Evolutionary conservation across 2,888 invertebrate species (phyloP).

Genomic region (Morpho deidamia): DNA sequence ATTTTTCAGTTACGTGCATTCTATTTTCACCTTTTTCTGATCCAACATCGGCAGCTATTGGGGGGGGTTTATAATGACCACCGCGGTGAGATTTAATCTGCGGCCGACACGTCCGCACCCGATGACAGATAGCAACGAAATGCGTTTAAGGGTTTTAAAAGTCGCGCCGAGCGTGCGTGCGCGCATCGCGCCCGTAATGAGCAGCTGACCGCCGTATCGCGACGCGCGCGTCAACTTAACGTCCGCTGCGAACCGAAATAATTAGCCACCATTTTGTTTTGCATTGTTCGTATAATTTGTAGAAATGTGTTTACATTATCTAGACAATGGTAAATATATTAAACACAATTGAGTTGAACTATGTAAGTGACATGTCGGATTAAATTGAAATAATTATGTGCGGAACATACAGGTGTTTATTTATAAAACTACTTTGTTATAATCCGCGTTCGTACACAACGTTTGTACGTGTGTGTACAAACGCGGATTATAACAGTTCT

Average conservation of each 20-base stretch:
- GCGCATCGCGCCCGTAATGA: conserved; percentile 56
- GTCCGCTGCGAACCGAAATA: conserved; percentile 47
- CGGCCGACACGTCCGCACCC: conserved; percentile 44
- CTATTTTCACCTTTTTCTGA: too few relatives aligned
- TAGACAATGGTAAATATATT: neutral
- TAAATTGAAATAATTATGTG: too few relatives aligned
- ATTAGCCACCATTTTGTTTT: conserved; percentile 50
- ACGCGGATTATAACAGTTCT: too few relatives aligned
- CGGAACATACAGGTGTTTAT: too few relatives aligned
- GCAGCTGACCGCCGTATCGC: conserved; percentile 59
- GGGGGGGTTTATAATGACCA: conserved; percentile 60
- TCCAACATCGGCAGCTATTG: conserved; percentile 39
- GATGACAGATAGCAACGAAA: conserved; percentile 71
- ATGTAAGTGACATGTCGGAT: too few relatives aligned
- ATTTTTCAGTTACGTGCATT: too few relatives aligned
- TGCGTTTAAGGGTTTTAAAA: conserved; percentile 59
- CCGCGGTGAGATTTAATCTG: conserved; percentile 66
- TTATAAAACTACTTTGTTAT: too few relatives aligned
- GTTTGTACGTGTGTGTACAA: too few relatives aligned
- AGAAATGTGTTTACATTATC: conserved; percentile 3
- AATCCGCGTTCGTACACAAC: too few relatives aligned
- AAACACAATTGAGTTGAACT: neutral
- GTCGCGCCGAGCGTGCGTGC: conserved; percentile 34
- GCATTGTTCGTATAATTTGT: conserved; percentile 14
- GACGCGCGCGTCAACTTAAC: conserved; percentile 56